Percentiles rank a stretch among this genome's conserved stretches.
Evolutionary conservation across 2,113 vertebrate genomes (phyloP).

Genomic region (Epinephelus fuscoguttatus): DNA sequence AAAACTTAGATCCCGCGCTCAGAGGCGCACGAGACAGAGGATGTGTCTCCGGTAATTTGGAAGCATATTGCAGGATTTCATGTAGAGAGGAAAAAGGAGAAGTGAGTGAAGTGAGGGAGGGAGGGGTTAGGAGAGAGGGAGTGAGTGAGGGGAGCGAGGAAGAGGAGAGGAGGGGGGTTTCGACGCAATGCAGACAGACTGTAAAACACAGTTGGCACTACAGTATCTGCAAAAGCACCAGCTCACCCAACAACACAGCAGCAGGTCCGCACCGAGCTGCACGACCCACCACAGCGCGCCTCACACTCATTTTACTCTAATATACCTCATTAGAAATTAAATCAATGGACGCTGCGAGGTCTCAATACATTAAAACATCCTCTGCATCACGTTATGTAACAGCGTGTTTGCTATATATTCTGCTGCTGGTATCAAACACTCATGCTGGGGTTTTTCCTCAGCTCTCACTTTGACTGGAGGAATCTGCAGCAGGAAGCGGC

Average conservation of each 20-base stretch:
- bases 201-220: conserved; percentile 71
- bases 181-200: conserved; percentile 88
- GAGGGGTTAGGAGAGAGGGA: conserved; percentile 28
- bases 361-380: background rate
- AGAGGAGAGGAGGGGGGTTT: conserved; percentile 58
- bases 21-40: conserved; percentile 42
- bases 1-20: conserved; percentile 51
- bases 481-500: conserved; percentile 27
- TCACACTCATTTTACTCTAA: background rate
- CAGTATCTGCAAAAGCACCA: conserved; percentile 50
- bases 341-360: background rate
- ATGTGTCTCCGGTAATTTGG: conserved; percentile 50
- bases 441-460: background rate
- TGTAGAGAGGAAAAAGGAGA: conserved; percentile 22
- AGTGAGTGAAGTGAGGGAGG: conserved; percentile 30
- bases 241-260: conserved; percentile 19
- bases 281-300: background rate
- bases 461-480: conserved; percentile 10
- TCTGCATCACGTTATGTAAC: conserved; percentile 37
- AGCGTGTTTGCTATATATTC: too few relatives aligned
- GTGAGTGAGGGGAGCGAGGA: background rate
- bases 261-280: conserved; percentile 15
- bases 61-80: conserved; percentile 78
- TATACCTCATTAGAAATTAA: background rate
- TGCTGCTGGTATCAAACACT: background rate